Evolutionary conservation across 2,113 vertebrate genomes (phyloP).

Genomic region (Procavia capensis): DNA sequence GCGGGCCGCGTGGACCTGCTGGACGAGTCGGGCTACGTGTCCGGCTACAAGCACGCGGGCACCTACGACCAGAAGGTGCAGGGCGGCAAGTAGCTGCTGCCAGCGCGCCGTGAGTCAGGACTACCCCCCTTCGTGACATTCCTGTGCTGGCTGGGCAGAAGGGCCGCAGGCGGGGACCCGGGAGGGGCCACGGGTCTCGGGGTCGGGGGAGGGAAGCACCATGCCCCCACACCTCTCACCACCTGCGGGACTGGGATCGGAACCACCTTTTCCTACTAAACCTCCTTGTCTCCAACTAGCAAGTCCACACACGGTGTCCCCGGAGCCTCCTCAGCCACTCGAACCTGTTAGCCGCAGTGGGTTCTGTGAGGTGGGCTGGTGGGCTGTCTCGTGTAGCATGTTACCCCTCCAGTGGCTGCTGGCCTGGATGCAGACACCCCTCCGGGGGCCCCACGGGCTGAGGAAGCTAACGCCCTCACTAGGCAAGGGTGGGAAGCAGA

Average conservation of each 20-base stretch:
- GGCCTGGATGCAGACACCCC: not conserved
- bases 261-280: conserved; percentile 14
- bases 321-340: not conserved
- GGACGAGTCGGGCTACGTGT: conserved; percentile 95
- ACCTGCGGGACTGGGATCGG: not conserved
- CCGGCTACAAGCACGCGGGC: conserved; percentile 96
- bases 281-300: not conserved
- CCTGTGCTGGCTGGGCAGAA: conserved; percentile 82
- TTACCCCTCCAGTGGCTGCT: not conserved
- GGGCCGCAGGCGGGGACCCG: not conserved
- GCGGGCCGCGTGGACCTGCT: conserved; percentile 96
- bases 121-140: conserved; percentile 84
- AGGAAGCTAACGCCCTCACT: not conserved
- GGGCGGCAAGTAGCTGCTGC: conserved; percentile 86
- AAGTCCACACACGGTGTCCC: not conserved
- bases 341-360: not conserved
- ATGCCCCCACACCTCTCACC: not conserved
- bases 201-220: too few species aligned
- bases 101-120: too few species aligned
- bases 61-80: conserved; percentile 96
- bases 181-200: not conserved
- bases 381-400: not conserved
- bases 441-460: not conserved
- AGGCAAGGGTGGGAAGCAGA: not conserved
- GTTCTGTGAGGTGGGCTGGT: too few species aligned